phyloP scores from a whole-genome alignment of 1,140 invertebrate genomes.

The Babylonia areolata region DNA sequence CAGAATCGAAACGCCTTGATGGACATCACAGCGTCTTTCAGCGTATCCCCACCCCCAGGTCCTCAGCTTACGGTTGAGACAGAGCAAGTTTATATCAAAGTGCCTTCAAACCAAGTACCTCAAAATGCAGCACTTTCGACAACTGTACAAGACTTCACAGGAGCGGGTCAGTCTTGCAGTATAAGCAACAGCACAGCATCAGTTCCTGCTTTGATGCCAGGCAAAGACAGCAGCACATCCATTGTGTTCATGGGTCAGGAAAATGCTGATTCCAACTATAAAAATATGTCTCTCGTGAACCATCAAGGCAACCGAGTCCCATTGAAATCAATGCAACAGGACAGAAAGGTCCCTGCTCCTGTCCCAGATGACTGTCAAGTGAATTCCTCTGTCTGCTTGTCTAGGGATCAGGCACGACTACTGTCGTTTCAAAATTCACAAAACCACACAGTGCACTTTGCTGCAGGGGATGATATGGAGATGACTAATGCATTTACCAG shows the following conservation, averaged over 20 bases:
- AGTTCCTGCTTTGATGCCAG: too few relatives aligned
- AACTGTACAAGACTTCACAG: neutral
- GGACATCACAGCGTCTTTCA: neutral
- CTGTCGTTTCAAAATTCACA: too few relatives aligned
- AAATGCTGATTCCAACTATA: neutral
- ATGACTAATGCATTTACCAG: too few relatives aligned
- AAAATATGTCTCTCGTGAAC: neutral
- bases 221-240: neutral
- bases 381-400: too few relatives aligned
- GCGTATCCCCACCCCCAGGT: neutral
- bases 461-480: too few relatives aligned
- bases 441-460: too few relatives aligned
- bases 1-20: constrained; percentile 10
- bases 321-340: neutral
- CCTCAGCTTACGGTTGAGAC: neutral
- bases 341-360: neutral
- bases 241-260: neutral
- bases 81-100: neutral
- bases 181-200: neutral
- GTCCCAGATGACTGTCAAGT: too few relatives aligned
- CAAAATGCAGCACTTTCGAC: neutral
- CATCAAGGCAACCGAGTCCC: neutral
- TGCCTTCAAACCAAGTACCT: neutral
- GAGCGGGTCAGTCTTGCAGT: neutral
- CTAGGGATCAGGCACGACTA: too few relatives aligned